These are phyloP conservation scores for Drosophila seguyi DNA, from an alignment of 1,140 invertebrate genomes.

Conservation along the genomic window DNA sequence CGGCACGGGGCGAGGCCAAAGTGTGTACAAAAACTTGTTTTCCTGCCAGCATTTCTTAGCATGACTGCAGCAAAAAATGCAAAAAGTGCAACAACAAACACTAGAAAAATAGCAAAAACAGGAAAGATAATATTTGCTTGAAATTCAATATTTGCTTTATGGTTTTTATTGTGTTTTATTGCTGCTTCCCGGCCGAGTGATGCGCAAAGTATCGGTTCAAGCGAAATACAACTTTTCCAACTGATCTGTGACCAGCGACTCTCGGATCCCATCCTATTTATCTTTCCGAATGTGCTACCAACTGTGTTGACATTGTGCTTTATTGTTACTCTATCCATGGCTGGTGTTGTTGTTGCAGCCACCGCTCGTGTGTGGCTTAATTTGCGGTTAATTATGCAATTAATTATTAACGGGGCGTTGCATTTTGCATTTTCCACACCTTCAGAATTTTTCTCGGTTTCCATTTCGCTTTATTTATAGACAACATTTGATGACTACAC, in stretches of 20 bases:
- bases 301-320: slow-evolving; percentile 60
- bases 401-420: slow-evolving; percentile 76
- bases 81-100: slow-evolving; percentile 10
- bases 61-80: slow-evolving; percentile 30
- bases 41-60: slow-evolving; percentile 17
- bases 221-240: slow-evolving; percentile 22
- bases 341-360: slow-evolving; percentile 28
- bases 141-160: slow-evolving; percentile 64
- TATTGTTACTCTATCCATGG: slow-evolving; percentile 20
- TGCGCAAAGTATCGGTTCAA: slow-evolving; percentile 31
- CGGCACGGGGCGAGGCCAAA: background rate
- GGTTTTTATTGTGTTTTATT: slow-evolving; percentile 16
- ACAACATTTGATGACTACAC: slow-evolving; percentile 47
- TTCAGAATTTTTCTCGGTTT: slow-evolving; percentile 36
- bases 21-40: slow-evolving; percentile 30
- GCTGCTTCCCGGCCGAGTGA: slow-evolving; percentile 18
- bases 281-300: slow-evolving; percentile 31
- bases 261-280: slow-evolving; percentile 12
- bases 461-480: slow-evolving; percentile 34
- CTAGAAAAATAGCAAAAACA: slow-evolving; percentile 24
- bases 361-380: slow-evolving; percentile 65
- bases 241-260: slow-evolving; percentile 41
- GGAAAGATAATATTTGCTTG: slow-evolving; percentile 67
- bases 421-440: slow-evolving; percentile 46
- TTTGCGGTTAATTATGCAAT: slow-evolving; percentile 80